Evolutionary conservation across 2,797 vertebrate genomes (phyloP).

Genomic region (Erethizon dorsatum): DNA sequence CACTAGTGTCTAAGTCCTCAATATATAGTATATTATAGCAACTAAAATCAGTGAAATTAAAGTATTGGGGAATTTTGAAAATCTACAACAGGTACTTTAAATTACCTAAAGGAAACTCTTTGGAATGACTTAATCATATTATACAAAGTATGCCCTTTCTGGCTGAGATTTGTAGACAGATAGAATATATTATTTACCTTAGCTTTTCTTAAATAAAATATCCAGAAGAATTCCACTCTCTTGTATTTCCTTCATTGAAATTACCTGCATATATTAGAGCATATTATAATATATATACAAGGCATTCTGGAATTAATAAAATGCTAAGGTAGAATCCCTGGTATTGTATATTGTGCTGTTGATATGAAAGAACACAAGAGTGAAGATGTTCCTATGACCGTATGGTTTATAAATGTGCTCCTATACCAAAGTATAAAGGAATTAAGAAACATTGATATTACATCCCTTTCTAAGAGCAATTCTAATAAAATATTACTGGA

Average conservation of each 20-base stretch:
- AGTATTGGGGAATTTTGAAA: neutral
- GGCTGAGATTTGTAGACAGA: neutral
- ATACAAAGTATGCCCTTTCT: neutral
- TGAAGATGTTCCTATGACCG: neutral
- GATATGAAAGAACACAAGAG: neutral
- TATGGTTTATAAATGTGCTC: neutral
- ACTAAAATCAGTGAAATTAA: neutral
- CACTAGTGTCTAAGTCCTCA: neutral
- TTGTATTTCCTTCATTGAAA: neutral
- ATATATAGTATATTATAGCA: neutral
- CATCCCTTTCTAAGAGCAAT: neutral
- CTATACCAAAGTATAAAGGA: neutral
- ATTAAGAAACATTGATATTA: neutral
- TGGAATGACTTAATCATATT: neutral
- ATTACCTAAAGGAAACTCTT: neutral
- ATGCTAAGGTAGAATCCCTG: neutral
- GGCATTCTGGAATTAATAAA: constrained; percentile 17
- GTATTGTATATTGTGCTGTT: neutral
- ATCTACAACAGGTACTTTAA: neutral
- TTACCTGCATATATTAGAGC: neutral
- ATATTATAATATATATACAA: neutral
- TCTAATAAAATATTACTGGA: constrained; percentile 2
- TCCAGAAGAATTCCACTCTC: neutral
- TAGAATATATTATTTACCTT: neutral
- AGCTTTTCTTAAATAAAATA: constrained; percentile 10